Conservation (phyloP, 2,113 vertebrate genomes). For the Blennius ocellaris region DNA sequence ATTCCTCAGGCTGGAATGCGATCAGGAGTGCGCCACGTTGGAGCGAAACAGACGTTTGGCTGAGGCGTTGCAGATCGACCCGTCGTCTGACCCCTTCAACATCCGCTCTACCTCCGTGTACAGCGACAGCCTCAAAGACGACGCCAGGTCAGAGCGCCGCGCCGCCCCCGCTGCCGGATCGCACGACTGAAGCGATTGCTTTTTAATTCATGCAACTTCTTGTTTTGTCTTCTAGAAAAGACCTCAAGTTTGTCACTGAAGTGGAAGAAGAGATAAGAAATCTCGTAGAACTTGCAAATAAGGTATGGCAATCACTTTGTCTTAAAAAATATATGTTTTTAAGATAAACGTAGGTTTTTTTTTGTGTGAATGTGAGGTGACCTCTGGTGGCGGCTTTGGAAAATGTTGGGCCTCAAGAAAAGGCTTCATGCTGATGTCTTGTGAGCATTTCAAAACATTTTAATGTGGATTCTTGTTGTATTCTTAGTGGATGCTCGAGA, state of each 20-base stretch:
- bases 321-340: too few species aligned
- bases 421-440: not conserved
- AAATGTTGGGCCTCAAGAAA: not conserved
- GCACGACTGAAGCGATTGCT: too few species aligned
- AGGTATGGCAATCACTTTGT: constrained; percentile 82
- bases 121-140: constrained; percentile 94
- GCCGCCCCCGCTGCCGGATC: too few species aligned
- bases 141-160: constrained; percentile 87
- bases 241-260: constrained; percentile 94
- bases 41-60: constrained; percentile 94
- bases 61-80: constrained; percentile 93
- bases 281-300: constrained; percentile 92
- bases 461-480: too few species aligned
- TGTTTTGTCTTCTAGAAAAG: constrained; percentile 87
- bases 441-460: not conserved
- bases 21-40: constrained; percentile 92
- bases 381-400: constrained; percentile 32
- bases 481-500: too few species aligned
- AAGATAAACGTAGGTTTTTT: not conserved
- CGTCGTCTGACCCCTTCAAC: constrained; percentile 92
- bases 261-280: constrained; percentile 94
- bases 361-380: constrained; percentile 2
- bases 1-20: constrained; percentile 90
- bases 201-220: not conserved
- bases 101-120: constrained; percentile 89